Base-by-base conservation (phyloP, 2,113 vertebrate genomes). In the Syngnathus scovelli region DNA sequence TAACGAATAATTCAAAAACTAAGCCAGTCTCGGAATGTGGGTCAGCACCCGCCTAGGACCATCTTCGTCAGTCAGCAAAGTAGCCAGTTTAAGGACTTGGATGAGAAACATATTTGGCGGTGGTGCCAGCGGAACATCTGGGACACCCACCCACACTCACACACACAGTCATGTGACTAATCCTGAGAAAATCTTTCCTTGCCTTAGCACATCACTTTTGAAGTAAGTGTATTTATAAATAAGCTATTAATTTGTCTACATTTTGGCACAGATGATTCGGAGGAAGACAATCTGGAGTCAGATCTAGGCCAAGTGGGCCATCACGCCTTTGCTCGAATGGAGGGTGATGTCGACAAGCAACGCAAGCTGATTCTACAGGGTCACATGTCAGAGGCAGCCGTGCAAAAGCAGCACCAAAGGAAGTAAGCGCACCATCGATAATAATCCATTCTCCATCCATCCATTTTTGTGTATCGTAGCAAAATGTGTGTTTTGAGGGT, bases 251-350 rank as follows among this genome's bases (percentile, higher is more conserved):
- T 43, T n/a, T 27, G n/a, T 44, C 23, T 63, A 16, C 9, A 21
- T 4, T 18, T 36, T 33, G 75, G 33, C 61, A 38, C 16, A 95
- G 95, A 95, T 54, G 89, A 90, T 68, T 91, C 90, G 6, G 93
- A 94, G 74, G 95, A 96, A 58, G 95, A 96, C 27, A 92, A 88
- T 61, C 84, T 96, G 84, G 94, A 94, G 63, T 87, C 86, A 3
- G 95, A 96, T 76, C 72, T 98, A 70, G 93, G 92, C 51, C 94
- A 95, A 75, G 96, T 99, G 79, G 97, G 96, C 21, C 94, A 91
- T 36, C 97, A 99, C 38, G 95, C 97, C 11, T 99, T 99, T 70
- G 94, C 97, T 59, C 91, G 93, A 36, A 99, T 99, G 97, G 97
- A 98, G 83, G 97, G 94, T 6, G 96, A 99, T 0, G 92, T 98